phyloP scores from a whole-genome alignment of 2,797 vertebrate genomes.

The Thripadectes ignobilis region DNA sequence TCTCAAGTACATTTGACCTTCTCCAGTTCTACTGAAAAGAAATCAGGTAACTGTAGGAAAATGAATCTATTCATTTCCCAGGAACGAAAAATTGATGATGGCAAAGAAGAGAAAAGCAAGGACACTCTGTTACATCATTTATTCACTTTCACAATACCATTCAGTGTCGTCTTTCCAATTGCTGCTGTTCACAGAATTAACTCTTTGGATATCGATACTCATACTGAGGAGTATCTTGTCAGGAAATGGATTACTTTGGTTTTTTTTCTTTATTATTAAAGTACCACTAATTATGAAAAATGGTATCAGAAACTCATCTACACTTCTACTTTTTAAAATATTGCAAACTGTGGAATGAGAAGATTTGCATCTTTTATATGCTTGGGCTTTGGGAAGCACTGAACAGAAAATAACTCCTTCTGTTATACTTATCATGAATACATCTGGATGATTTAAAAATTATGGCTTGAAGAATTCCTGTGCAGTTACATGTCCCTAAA shows the following conservation, averaged over 20 bases:
- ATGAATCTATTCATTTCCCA: constrained; percentile 33
- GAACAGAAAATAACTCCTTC: not conserved
- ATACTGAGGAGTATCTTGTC: not conserved
- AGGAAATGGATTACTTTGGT: not conserved
- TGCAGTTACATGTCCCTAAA: not conserved
- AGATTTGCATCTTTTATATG: not conserved
- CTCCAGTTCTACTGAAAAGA: constrained; percentile 40
- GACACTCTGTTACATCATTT: constrained; percentile 21
- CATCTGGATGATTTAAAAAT: constrained; percentile 6
- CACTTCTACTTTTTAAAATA: not conserved
- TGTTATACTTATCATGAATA: not conserved
- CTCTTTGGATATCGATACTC: not conserved
- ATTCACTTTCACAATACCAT: constrained; percentile 14
- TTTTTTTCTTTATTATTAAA: not conserved
- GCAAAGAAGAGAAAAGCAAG: constrained; percentile 33
- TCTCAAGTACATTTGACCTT: constrained; percentile 32
- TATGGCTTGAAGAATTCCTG: not conserved
- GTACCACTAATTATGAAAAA: not conserved
- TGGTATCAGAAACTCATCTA: not conserved
- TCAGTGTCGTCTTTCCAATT: constrained; percentile 13
- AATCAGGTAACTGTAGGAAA: constrained; percentile 30
- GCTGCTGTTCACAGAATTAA: constrained; percentile 7
- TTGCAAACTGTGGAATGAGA: not conserved
- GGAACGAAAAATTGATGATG: constrained; percentile 43
- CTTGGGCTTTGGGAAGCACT: not conserved